These are phyloP conservation scores for Rhyzopertha dominica DNA, from an alignment of 1,140 invertebrate genomes.

Conservation along the genomic window DNA sequence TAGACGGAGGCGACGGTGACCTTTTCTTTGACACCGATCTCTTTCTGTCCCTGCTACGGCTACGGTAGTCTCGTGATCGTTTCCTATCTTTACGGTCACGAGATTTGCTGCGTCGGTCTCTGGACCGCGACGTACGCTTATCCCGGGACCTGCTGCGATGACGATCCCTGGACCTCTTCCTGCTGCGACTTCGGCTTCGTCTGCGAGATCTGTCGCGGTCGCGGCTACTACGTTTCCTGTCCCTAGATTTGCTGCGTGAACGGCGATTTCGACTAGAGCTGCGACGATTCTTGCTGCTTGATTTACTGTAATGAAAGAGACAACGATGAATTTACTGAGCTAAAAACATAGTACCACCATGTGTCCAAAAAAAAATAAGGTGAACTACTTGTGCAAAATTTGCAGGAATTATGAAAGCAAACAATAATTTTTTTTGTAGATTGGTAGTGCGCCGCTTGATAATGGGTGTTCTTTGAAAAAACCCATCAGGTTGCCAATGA, in stretches of 20 bases:
- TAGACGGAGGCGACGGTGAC: slow-evolving; percentile 29
- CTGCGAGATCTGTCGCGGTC: slow-evolving; percentile 42
- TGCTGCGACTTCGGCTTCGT: slow-evolving; percentile 41
- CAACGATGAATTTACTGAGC: too few relatives aligned
- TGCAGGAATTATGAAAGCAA: too few relatives aligned
- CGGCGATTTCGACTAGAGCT: slow-evolving; percentile 36
- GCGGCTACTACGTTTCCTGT: slow-evolving; percentile 29
- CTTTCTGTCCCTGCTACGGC: slow-evolving; percentile 40
- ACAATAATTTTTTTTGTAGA: too few relatives aligned
- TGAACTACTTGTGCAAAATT: too few relatives aligned
- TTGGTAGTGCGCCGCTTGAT: too few relatives aligned
- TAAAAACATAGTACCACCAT: too few relatives aligned
- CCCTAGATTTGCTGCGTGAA: slow-evolving; percentile 28
- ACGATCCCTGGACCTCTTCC: slow-evolving; percentile 37
- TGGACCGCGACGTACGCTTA: slow-evolving; percentile 45
- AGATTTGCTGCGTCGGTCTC: slow-evolving; percentile 41
- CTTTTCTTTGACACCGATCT: slow-evolving; percentile 35
- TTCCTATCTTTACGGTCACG: slow-evolving; percentile 25
- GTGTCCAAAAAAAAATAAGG: too few relatives aligned
- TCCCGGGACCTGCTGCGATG: slow-evolving; percentile 52
- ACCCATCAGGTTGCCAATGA: too few relatives aligned
- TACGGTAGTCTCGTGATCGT: slow-evolving; percentile 32
- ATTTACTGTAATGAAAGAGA: too few relatives aligned
- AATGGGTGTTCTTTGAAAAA: too few relatives aligned
- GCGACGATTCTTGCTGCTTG: too few relatives aligned